Conservation (phyloP, 2,888 invertebrate species). For the Micoletzkya japonica region DNA sequence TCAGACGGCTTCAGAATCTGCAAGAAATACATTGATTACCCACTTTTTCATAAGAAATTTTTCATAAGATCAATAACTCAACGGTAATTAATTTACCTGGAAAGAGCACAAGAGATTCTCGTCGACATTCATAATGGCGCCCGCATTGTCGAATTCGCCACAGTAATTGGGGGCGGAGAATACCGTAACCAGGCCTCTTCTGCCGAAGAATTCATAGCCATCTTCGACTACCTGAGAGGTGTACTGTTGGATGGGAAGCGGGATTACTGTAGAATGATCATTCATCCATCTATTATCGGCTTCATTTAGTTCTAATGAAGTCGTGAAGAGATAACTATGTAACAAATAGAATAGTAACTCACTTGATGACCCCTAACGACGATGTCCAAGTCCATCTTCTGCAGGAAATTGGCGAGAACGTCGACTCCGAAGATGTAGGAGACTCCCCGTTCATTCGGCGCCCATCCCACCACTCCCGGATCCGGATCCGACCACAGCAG, state of each 20-base stretch:
- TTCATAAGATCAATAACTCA: neutral
- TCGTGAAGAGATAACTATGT: too few species aligned
- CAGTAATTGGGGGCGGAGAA: constrained; percentile 71
- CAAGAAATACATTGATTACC: constrained; percentile 2
- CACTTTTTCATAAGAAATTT: neutral
- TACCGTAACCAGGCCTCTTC: constrained; percentile 68
- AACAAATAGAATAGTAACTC: too few species aligned
- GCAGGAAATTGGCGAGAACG: constrained; percentile 55
- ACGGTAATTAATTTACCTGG: constrained; percentile 48
- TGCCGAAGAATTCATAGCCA: constrained; percentile 59
- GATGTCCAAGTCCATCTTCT: constrained; percentile 61
- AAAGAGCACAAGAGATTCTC: constrained; percentile 56
- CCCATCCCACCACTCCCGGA: constrained; percentile 56
- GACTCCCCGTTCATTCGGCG: constrained; percentile 59
- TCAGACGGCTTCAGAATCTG: constrained; percentile 28
- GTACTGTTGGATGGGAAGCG: too few species aligned
- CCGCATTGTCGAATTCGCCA: constrained; percentile 71
- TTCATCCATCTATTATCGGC: too few species aligned
- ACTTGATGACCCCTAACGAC: constrained; percentile 61
- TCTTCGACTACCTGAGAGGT: constrained; percentile 53
- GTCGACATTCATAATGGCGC: constrained; percentile 68
- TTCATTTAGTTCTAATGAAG: too few species aligned
- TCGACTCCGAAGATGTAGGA: constrained; percentile 60
- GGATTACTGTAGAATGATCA: neutral
- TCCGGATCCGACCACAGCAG: constrained; percentile 62